Percentiles rank a stretch among this genome's conserved stretches.
phyloP scores from a whole-genome alignment of 2,113 vertebrate species.

The Cavia aperea region DNA sequence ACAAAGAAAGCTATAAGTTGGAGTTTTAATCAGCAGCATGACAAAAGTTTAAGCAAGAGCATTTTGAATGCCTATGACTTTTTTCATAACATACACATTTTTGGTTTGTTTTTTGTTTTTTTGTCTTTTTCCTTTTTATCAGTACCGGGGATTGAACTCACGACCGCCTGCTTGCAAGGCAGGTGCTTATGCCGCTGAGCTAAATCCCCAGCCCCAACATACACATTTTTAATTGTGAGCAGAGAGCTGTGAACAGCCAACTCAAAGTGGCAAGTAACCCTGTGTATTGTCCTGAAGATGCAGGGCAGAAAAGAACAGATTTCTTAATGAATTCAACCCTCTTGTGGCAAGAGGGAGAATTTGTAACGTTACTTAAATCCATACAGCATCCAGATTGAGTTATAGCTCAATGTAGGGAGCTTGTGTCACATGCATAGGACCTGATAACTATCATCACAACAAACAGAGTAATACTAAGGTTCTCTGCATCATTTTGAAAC shows the following conservation, averaged over 20 bases:
- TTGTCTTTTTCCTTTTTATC: too few relatives aligned
- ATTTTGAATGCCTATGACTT: background rate
- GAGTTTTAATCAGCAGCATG: background rate
- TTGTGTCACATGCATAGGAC: background rate
- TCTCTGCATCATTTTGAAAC: background rate
- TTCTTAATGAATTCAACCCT: background rate
- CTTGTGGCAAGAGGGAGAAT: background rate
- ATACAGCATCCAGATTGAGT: background rate
- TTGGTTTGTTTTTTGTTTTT: background rate
- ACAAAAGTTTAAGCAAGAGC: background rate
- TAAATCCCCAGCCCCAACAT: background rate
- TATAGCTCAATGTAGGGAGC: background rate
- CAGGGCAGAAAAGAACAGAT: background rate
- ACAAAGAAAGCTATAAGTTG: background rate
- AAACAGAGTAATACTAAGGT: background rate
- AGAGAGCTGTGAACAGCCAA: background rate
- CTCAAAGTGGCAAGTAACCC: background rate
- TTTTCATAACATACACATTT: background rate
- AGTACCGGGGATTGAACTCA: too few relatives aligned
- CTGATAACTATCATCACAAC: background rate
- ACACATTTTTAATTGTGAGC: background rate
- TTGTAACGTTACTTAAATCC: background rate
- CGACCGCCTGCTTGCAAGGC: too few relatives aligned
- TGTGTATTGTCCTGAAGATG: background rate
- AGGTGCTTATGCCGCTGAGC: too few relatives aligned